Evolutionary conservation across 1,140 invertebrate genomes (phyloP).

Genomic region (Megalopta genalis): DNA sequence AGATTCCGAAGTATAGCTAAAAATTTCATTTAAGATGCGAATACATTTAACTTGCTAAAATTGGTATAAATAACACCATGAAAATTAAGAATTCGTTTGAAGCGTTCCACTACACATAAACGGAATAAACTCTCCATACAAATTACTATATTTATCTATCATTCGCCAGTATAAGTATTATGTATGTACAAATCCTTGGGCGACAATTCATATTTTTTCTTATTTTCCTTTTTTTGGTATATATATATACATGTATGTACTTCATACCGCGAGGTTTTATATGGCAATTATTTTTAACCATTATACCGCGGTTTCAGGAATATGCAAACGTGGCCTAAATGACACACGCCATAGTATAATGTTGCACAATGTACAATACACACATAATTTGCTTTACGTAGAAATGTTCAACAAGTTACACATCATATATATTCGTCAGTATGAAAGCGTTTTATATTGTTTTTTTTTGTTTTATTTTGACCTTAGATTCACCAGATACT

Average conservation of each 20-base stretch:
- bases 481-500: slow-evolving; percentile 1
- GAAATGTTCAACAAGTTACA: slow-evolving; percentile 25
- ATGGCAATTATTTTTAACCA: slow-evolving; percentile 12
- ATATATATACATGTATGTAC: slow-evolving; percentile 44
- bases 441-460: slow-evolving; percentile 29
- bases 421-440: neutral
- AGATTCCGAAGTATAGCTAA: neutral
- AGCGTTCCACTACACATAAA: slow-evolving; percentile 39
- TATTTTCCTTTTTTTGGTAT: slow-evolving; percentile 23
- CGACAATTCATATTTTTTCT: slow-evolving; percentile 27
- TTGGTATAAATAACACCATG: slow-evolving; percentile 18
- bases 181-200: slow-evolving; percentile 41
- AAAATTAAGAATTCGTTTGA: slow-evolving; percentile 37
- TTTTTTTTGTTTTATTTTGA: neutral
- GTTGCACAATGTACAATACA: slow-evolving; percentile 29
- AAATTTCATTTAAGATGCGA: neutral
- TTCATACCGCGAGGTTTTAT: slow-evolving; percentile 36
- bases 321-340: slow-evolving; percentile 5
- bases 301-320: slow-evolving; percentile 31
- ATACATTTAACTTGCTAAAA: neutral
- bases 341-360: slow-evolving; percentile 8
- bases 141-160: slow-evolving; percentile 27
- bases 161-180: slow-evolving; percentile 14
- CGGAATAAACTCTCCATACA: slow-evolving; percentile 26
- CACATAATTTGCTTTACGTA: slow-evolving; percentile 7